Conservation (phyloP, 2,797 vertebrate species). For the Macropus fuliginosus region DNA sequence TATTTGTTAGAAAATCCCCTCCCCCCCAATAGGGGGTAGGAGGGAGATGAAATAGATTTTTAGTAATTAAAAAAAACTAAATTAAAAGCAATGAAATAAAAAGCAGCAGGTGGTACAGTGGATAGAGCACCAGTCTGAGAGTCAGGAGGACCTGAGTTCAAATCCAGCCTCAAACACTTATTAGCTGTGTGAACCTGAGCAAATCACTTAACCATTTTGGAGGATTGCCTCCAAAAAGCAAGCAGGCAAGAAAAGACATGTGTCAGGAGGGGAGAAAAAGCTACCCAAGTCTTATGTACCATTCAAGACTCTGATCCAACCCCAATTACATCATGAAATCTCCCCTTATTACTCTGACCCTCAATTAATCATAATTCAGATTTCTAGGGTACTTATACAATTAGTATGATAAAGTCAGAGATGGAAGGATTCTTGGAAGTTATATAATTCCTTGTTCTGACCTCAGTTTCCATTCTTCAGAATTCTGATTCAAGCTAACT, state of each 20-base stretch:
- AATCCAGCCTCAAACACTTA: background rate
- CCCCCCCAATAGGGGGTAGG: background rate
- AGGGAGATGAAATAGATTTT: background rate
- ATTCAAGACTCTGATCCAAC: background rate
- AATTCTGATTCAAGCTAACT: background rate
- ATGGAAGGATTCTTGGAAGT: background rate
- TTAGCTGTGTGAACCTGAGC: background rate
- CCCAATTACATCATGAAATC: background rate
- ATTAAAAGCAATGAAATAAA: background rate
- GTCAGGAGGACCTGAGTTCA: background rate
- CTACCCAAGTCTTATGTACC: background rate
- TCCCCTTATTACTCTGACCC: background rate
- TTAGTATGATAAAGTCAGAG: background rate
- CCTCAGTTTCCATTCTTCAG: background rate
- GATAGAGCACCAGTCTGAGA: background rate
- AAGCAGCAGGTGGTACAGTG: background rate
- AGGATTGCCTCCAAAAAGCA: background rate
- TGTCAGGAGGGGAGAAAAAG: background rate
- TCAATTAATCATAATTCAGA: background rate
- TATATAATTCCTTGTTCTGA: background rate
- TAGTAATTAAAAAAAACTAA: background rate
- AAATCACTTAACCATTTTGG: background rate
- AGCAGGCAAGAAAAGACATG: background rate
- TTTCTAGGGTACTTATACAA: background rate
- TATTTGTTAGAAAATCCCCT: background rate